Evolutionary conservation across 2,113 vertebrate genomes (phyloP), one percentile per base, ranked within the genome.

Genomic region (Seriola dumerili): DNA sequence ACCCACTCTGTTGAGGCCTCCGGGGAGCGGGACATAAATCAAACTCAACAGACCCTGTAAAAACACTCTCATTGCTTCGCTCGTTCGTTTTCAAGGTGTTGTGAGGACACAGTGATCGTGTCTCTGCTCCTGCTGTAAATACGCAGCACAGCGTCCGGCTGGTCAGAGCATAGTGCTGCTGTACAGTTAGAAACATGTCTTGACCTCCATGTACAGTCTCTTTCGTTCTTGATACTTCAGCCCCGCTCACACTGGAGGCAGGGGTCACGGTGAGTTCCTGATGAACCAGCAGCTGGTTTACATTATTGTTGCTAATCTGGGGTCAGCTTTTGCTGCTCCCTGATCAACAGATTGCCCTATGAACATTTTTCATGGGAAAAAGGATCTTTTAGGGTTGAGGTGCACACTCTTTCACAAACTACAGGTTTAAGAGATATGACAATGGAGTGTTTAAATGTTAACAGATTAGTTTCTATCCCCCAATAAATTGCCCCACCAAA

Each of bases 201-300:
- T 32, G 48, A 83, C 87, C 83, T 78, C 72, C 9, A 23, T 64
- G 80, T 85, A 54, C 40, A 46, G 34, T 52, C 54, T 59, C 81
- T 80, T 82, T 29, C 29, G 67, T 69, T 85, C 71, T 34, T 67
- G 62, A 66, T 73, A 46, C 78, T 70, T 32, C 71, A 10, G 62
- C 66, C 25, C 21, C 70, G 85, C 67, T 75, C 52, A 67, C 42
- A 58, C 23, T 29, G 54, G 59, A 67, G 54, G 62, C 80, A 13
- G 21, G 71, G 87, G 87, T 90, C 85, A 69, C 55, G 75, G 19
- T 61, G 85, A 71, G 84, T 81, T 89, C 77, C 72, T 72, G 63
- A 82, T 74, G 66, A 84, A 71, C 61, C 44, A 66, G 80, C 82
- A 90, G 80, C 86, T 91, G 93, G 80, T 91, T 92, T 83, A 78